Percentiles rank a stretch among this genome's conserved stretches.
phyloP scores from a whole-genome alignment of 2,888 invertebrate genomes.

The Leucozona laternaria region DNA sequence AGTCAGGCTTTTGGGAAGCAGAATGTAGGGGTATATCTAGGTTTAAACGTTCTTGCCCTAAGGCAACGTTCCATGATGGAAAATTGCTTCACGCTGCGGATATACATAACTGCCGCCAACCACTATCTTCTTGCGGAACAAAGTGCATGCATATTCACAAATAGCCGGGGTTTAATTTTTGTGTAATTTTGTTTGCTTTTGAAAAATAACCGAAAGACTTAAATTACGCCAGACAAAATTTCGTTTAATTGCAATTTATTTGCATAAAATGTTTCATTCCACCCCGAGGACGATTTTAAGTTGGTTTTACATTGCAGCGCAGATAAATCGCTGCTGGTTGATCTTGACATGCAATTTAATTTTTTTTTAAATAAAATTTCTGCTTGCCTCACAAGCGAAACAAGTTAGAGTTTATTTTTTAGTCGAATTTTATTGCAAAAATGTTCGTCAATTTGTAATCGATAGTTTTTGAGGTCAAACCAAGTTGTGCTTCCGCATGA shows the following conservation, averaged over 20 bases:
- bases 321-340: constrained; percentile 23
- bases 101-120: background rate
- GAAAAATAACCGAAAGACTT: constrained; percentile 42
- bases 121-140: background rate
- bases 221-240: constrained; percentile 43
- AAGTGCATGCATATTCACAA: background rate
- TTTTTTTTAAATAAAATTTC: background rate
- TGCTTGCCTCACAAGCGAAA: background rate
- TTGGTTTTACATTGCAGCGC: background rate
- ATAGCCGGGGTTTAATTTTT: background rate
- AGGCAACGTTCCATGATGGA: constrained; percentile 10
- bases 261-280: constrained; percentile 58
- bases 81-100: background rate
- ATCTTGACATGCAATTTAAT: constrained; percentile 27
- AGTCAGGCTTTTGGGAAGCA: background rate
- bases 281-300: constrained; percentile 29
- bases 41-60: background rate
- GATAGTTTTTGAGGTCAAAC: constrained; percentile 56
- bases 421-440: constrained; percentile 29
- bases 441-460: constrained; percentile 4
- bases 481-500: constrained; percentile 63
- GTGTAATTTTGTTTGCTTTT: constrained; percentile 50
- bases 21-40: background rate
- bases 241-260: constrained; percentile 74
- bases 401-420: background rate